A percentile compares a stretch with the other conserved stretches of the same genome.
phyloP scores from a whole-genome alignment of 1,140 invertebrate species.

The Drosophila chauvacae region DNA sequence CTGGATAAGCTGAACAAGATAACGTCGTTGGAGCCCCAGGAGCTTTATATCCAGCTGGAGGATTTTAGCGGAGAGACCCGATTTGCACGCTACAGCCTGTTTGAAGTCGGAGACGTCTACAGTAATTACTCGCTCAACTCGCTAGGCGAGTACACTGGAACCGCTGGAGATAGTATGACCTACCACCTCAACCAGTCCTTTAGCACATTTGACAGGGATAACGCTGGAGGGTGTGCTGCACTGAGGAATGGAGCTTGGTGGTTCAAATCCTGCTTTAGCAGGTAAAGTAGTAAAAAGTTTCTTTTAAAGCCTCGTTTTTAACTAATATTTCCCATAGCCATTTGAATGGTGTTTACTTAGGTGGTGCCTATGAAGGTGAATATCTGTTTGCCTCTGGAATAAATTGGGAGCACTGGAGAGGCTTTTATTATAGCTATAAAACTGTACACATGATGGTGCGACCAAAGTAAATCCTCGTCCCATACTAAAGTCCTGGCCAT shows the following conservation, averaged over 20 bases:
- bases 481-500: too few relatives aligned
- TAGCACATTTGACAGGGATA: conserved; percentile 32
- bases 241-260: conserved; percentile 30
- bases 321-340: background rate
- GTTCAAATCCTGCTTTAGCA: conserved; percentile 6
- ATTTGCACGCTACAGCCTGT: background rate
- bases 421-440: conserved; percentile 11
- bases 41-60: background rate
- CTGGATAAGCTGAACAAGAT: background rate
- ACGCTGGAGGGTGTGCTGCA: conserved; percentile 17
- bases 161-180: conserved; percentile 27
- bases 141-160: conserved; percentile 7
- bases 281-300: background rate
- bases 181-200: conserved; percentile 17
- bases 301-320: background rate
- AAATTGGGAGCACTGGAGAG: background rate
- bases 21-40: background rate
- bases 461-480: background rate
- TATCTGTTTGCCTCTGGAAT: background rate
- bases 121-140: conserved; percentile 6
- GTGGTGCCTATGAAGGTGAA: background rate
- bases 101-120: conserved; percentile 1
- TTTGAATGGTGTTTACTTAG: conserved; percentile 6
- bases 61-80: background rate
- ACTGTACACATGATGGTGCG: conserved; percentile 12